Evolutionary conservation across 2,797 vertebrate species (phyloP).

Genomic region (Chelmon rostratus): DNA sequence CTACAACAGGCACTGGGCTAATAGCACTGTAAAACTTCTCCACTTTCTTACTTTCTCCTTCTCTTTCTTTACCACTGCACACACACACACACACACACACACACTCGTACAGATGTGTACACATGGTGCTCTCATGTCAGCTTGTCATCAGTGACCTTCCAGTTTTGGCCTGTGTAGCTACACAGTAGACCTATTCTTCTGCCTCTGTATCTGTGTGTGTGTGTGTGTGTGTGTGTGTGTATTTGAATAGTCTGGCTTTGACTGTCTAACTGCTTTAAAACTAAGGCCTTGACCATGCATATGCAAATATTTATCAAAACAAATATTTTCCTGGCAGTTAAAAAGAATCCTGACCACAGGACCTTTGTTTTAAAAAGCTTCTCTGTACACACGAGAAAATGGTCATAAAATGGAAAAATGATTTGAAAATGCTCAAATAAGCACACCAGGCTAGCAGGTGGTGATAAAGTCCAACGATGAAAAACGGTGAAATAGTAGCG

Average conservation of each 20-base stretch:
- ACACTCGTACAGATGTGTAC: neutral
- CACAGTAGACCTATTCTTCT: conserved; percentile 35
- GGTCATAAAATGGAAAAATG: no score
- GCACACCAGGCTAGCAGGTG: no score
- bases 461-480: no score
- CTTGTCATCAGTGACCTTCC: conserved; percentile 16
- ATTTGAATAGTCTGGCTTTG: conserved; percentile 18
- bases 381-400: no score
- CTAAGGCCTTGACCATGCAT: conserved; percentile 5
- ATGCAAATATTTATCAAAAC: no score
- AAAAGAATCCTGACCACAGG: no score
- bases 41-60: neutral
- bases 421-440: no score
- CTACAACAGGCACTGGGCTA: conserved; percentile 40
- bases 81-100: conserved; percentile 6
- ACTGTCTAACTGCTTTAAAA: conserved; percentile 38
- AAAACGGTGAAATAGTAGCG: no score
- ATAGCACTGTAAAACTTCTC: conserved; percentile 16
- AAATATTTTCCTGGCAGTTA: no score
- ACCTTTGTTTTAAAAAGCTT: no score
- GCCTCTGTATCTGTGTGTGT: conserved; percentile 2
- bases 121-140: conserved; percentile 4
- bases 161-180: conserved; percentile 15
- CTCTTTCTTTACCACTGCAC: neutral
- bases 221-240: conserved; percentile 19